Conservation (phyloP, 2,113 vertebrate genomes). For the Trogon melanurus region DNA sequence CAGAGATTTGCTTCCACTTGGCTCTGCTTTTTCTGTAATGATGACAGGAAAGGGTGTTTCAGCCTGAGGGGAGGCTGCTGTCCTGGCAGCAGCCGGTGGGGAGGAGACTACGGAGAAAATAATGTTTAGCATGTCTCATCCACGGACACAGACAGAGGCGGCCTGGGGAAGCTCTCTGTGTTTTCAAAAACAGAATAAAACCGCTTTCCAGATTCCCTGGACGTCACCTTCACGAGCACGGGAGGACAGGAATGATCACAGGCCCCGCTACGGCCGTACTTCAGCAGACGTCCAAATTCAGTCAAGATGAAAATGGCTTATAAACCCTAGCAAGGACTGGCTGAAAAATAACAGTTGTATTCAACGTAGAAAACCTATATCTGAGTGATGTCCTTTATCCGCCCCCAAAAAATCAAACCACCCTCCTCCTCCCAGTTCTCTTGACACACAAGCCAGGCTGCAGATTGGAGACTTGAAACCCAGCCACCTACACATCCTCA, state of each 20-base stretch:
- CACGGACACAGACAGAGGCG: background rate
- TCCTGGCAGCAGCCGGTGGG: background rate
- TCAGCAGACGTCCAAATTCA: background rate
- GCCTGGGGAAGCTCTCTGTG: background rate
- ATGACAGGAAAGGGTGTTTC: background rate
- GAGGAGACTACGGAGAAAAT: background rate
- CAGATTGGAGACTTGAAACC: background rate
- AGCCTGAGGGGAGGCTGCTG: accelerated
- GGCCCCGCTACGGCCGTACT: accelerated
- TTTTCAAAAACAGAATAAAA: background rate
- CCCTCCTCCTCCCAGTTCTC: background rate
- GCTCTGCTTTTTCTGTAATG: background rate
- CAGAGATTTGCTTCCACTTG: background rate
- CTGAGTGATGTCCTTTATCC: background rate
- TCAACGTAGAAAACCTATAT: background rate
- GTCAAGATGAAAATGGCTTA: background rate
- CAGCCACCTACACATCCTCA: background rate
- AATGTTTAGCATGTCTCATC: background rate
- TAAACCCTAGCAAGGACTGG: background rate
- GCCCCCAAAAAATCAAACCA: background rate
- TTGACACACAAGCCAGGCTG: background rate
- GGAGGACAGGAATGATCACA: background rate
- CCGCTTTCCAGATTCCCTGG: background rate
- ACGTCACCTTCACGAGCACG: accelerated
- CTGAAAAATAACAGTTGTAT: background rate